Percentiles rank a stretch among this genome's conserved stretches.
Evolutionary conservation across 2,888 invertebrate genomes (phyloP).

Genomic region (Helleia helle): DNA sequence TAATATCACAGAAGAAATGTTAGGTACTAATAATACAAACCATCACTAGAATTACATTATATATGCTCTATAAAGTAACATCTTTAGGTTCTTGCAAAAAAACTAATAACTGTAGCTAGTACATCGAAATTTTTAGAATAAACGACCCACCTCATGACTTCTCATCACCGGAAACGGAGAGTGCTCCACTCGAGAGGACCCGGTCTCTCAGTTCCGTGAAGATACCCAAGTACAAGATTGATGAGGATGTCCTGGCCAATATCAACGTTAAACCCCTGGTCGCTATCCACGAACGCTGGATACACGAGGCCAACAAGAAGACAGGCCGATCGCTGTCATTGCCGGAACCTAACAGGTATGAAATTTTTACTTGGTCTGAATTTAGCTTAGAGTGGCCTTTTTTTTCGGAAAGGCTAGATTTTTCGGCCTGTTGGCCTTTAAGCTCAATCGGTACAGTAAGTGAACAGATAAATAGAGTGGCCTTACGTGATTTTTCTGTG

Average conservation of each 20-base stretch:
- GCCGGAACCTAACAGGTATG: constrained; percentile 54
- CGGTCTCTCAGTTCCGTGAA: constrained; percentile 33
- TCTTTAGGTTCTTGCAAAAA: not conserved
- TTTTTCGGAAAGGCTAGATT: too few species aligned
- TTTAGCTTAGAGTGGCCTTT: too few species aligned
- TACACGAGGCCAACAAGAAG: constrained; percentile 58
- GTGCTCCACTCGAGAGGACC: constrained; percentile 28
- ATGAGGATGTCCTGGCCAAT: constrained; percentile 44
- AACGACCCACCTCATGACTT: constrained; percentile 32
- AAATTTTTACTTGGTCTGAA: constrained; percentile 1
- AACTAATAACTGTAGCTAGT: too few species aligned
- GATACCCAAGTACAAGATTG: constrained; percentile 29
- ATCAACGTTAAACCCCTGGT: constrained; percentile 62
- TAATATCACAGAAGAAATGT: too few species aligned
- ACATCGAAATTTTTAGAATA: constrained; percentile 25
- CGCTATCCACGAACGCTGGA: constrained; percentile 65
- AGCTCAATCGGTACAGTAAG: too few species aligned
- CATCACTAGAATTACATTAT: not conserved
- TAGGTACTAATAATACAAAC: too few species aligned
- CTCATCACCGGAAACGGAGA: constrained; percentile 32
- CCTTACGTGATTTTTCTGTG: too few species aligned
- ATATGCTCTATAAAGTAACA: not conserved
- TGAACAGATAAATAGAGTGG: too few species aligned
- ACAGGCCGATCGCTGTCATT: constrained; percentile 50
- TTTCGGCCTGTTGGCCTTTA: too few species aligned